Evolutionary conservation across 2,797 vertebrate species (phyloP).

Genomic region (Pygocentrus nattereri): DNA sequence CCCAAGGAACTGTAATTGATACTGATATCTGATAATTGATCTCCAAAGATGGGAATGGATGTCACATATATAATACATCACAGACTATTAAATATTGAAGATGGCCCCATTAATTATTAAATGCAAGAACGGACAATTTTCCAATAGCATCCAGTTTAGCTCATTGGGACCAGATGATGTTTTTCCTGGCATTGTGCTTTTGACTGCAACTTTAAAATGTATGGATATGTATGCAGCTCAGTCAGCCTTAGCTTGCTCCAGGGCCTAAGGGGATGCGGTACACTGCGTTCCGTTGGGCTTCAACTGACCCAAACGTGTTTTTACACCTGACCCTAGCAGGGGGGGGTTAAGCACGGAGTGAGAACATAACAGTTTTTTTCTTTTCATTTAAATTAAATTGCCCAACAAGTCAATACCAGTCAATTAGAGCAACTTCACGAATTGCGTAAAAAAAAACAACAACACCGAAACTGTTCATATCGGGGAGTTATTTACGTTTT

Average conservation of each 20-base stretch:
- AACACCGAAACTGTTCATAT: not conserved
- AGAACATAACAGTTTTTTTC: not conserved
- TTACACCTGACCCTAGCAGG: constrained; percentile 40
- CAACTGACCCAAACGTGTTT: constrained; percentile 48
- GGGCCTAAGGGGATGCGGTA: constrained; percentile 31
- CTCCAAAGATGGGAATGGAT: constrained; percentile 33
- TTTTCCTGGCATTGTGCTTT: not conserved
- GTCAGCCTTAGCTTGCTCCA: constrained; percentile 31
- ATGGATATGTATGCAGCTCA: constrained; percentile 53
- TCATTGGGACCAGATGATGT: constrained; percentile 5
- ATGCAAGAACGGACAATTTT: constrained; percentile 40
- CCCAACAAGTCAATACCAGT: not conserved
- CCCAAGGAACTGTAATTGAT: not conserved
- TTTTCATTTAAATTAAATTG: not conserved
- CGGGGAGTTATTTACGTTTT: not conserved
- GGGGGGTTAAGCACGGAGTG: not conserved
- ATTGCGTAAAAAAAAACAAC: not conserved
- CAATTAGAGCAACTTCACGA: not conserved
- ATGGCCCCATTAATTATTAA: constrained; percentile 50
- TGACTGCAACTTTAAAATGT: constrained; percentile 24
- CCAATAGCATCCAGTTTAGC: constrained; percentile 19
- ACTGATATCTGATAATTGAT: constrained; percentile 31
- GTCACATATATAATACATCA: constrained; percentile 53
- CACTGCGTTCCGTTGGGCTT: constrained; percentile 37
- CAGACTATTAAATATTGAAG: constrained; percentile 51